Conservation (phyloP, 2,888 invertebrate species). For the Clusia tigrina region DNA sequence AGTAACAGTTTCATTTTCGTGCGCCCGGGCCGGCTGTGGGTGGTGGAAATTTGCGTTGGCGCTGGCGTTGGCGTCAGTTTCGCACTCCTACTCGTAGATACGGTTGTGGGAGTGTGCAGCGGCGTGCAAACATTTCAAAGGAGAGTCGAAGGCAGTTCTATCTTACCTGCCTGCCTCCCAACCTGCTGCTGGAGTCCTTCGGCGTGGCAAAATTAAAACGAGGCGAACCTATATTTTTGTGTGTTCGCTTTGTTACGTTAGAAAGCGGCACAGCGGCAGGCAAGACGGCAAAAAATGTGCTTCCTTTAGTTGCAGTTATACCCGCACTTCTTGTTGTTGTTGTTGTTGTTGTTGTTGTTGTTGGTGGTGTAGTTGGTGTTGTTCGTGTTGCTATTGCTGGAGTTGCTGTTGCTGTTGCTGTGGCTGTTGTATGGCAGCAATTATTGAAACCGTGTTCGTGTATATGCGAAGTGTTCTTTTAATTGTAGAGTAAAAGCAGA, state of each 20-base stretch:
- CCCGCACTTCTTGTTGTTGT: not conserved
- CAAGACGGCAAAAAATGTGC: not conserved
- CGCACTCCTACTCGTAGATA: too few relatives aligned
- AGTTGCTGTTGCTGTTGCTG: not conserved
- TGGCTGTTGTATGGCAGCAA: constrained; percentile 12
- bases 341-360: constrained; percentile 13
- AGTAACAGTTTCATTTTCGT: not conserved
- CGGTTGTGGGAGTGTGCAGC: too few relatives aligned
- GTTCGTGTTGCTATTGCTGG: constrained; percentile 10
- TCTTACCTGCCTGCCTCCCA: too few relatives aligned
- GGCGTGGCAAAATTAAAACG: constrained; percentile 45
- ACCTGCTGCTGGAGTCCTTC: constrained; percentile 17
- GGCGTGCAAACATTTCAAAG: constrained; percentile 15
- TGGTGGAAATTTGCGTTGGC: not conserved
- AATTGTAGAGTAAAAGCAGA: constrained; percentile 44
- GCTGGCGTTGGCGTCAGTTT: not conserved
- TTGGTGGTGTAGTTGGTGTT: not conserved
- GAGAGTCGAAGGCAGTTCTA: constrained; percentile 13
- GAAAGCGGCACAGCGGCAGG: not conserved
- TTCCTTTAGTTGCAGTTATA: not conserved
- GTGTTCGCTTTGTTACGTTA: not conserved
- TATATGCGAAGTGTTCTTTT: constrained; percentile 54
- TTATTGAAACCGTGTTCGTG: constrained; percentile 23
- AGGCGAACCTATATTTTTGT: constrained; percentile 1
- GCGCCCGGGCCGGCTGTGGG: not conserved